Evolutionary conservation across 1,140 invertebrate genomes (phyloP), one percentile per base, ranked within the genome.

Genomic region (Himalopsyche phryganea): DNA sequence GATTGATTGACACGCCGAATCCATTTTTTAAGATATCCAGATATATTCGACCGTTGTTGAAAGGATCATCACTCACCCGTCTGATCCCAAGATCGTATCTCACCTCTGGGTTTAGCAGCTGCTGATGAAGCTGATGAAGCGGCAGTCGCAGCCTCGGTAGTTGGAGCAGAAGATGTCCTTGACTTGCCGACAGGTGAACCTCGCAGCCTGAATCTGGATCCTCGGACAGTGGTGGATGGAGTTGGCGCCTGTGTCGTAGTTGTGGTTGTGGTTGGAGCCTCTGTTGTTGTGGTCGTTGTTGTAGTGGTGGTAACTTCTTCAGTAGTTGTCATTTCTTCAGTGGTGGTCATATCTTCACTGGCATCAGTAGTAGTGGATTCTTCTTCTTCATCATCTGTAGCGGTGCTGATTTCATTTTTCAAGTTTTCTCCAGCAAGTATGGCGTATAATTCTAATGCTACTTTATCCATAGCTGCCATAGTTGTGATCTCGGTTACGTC

Each of bases 401-500:
- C 18, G 0, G 80, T 76, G 17, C 78, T 57, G 65, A 80, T 75
- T 66, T 85, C 83, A 56, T 83, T 84, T 33, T 86, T 83, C 18
- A 88, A 71, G 65, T 89, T 89, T 62, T 83, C 88, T 38, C 86
- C 85, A n/a, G 86, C 86, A 10, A 88, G 74, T 62, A 89, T 86
- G 0, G 88, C 89, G 61, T 91, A 91, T 13, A 91, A 71, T 66
- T 91, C 89, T 11, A 90, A 74, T 10, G 88, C 89, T 0, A 88
- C 87, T 73, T 91, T 90, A 65, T 90, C 86, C 87, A 90, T 89
- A 0, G 81, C 78, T 1, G 82, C 80, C 63, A 83, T 85, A 1
- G 81, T 83, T 1, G 81, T 80, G 38, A 77, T 80, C 13, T 85
- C 84, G 33, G 77, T 76, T 15, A 66, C 66, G 14, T 67, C 66